Percentiles rank a stretch among this genome's conserved stretches.
phyloP scores from a whole-genome alignment of 2,113 vertebrate genomes.

The Crotalus horridus region DNA sequence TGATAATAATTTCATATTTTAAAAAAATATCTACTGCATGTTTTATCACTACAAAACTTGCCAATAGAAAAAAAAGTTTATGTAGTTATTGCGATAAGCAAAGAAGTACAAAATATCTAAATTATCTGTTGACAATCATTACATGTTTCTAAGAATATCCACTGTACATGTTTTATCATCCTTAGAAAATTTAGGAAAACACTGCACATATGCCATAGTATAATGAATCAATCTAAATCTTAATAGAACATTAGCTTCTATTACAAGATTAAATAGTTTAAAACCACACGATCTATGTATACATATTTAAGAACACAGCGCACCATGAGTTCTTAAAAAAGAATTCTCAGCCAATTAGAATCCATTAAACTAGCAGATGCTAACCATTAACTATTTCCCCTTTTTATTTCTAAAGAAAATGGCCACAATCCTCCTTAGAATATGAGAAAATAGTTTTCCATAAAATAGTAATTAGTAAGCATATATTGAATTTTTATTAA shows the following conservation, averaged over 20 bases:
- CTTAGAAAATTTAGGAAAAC: conserved; percentile 50
- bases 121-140: conserved; percentile 51
- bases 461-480: neutral
- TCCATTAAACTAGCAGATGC: neutral
- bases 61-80: neutral
- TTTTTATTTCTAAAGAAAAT: neutral
- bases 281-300: neutral
- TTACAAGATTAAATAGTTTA: conserved; percentile 10
- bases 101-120: conserved; percentile 49
- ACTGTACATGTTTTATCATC: conserved; percentile 46
- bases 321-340: conserved; percentile 31
- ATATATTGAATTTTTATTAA: neutral
- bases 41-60: conserved; percentile 50
- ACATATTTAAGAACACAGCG: conserved; percentile 21
- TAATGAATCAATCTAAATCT: conserved; percentile 31
- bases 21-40: conserved; percentile 65
- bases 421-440: neutral
- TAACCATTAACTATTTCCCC: neutral
- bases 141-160: conserved; percentile 68
- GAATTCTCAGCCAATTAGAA: conserved; percentile 33
- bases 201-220: conserved; percentile 42
- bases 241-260: neutral
- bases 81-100: conserved; percentile 26
- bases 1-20: conserved; percentile 52
- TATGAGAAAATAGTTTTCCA: neutral